These are phyloP conservation scores for Sinopyrophorus schimmeli DNA, from an alignment of 2,888 invertebrate species.

Conservation along the genomic window DNA sequence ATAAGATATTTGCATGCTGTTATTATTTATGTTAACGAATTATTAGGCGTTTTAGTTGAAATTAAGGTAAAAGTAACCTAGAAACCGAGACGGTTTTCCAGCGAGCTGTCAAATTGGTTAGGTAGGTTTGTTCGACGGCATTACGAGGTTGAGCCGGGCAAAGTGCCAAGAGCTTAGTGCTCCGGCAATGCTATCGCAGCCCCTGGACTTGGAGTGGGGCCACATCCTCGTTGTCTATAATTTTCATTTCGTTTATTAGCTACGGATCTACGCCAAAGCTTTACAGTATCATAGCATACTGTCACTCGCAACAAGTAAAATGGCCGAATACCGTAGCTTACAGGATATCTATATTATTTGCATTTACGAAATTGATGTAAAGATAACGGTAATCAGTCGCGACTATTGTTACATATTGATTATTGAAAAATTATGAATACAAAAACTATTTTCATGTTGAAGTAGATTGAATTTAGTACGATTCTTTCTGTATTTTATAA, in stretches of 20 bases:
- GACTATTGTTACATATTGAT: no score
- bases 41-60: constrained; percentile 4
- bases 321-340: constrained; percentile 25
- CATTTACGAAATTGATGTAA: no score
- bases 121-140: constrained; percentile 34
- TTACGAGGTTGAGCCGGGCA: constrained; percentile 39
- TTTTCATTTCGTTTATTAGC: no score
- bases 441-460: no score
- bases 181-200: constrained; percentile 46
- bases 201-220: constrained; percentile 52
- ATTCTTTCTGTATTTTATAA: no score
- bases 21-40: constrained; percentile 5
- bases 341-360: no score
- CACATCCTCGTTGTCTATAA: no score
- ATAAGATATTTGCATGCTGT: constrained; percentile 9
- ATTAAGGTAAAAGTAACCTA: constrained; percentile 28
- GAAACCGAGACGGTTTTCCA: constrained; percentile 28
- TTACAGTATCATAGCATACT: no score
- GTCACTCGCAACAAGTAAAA: constrained; percentile 19
- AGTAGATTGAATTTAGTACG: no score
- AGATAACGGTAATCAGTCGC: no score
- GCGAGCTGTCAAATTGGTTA: constrained; percentile 40
- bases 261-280: no score
- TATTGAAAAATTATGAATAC: no score
- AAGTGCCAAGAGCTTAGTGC: constrained; percentile 37